Conservation (phyloP, 1,140 invertebrate genomes). For the Brachionus calyciflorus region DNA sequence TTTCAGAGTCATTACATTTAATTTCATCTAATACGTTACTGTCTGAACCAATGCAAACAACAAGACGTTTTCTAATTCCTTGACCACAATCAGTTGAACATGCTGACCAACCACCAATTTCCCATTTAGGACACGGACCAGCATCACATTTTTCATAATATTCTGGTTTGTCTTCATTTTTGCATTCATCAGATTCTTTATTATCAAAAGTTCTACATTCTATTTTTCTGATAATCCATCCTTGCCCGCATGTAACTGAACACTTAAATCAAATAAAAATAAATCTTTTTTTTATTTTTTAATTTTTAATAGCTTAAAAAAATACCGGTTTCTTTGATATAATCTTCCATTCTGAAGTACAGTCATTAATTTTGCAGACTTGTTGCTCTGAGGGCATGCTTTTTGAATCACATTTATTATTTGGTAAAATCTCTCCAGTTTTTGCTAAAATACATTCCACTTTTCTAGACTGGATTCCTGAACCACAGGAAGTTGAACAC, state of each 20-base stretch:
- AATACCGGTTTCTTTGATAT: background rate
- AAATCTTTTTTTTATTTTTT: background rate
- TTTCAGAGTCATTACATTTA: slow-evolving; percentile 4
- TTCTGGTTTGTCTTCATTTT: slow-evolving; percentile 1
- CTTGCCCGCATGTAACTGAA: background rate
- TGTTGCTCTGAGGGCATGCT: background rate
- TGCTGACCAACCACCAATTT: slow-evolving; percentile 4
- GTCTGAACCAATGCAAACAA: background rate
- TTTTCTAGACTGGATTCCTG: background rate
- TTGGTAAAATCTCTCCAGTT: background rate
- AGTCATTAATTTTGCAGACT: slow-evolving; percentile 6
- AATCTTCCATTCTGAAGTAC: slow-evolving; percentile 26
- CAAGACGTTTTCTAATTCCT: background rate
- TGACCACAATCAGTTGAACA: slow-evolving; percentile 27
- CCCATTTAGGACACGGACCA: slow-evolving; percentile 33
- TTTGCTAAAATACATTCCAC: slow-evolving; percentile 19
- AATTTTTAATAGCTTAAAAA: background rate
- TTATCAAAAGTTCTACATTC: background rate
- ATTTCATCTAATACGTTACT: background rate
- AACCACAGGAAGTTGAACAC: slow-evolving; percentile 16
- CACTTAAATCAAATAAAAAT: background rate
- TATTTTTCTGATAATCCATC: background rate
- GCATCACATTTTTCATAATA: slow-evolving; percentile 19
- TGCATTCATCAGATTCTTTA: background rate
- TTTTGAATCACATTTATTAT: slow-evolving; percentile 1